Base-by-base conservation (phyloP, 2,888 invertebrate species). In the Stenoptilia bipunctidactyla region DNA sequence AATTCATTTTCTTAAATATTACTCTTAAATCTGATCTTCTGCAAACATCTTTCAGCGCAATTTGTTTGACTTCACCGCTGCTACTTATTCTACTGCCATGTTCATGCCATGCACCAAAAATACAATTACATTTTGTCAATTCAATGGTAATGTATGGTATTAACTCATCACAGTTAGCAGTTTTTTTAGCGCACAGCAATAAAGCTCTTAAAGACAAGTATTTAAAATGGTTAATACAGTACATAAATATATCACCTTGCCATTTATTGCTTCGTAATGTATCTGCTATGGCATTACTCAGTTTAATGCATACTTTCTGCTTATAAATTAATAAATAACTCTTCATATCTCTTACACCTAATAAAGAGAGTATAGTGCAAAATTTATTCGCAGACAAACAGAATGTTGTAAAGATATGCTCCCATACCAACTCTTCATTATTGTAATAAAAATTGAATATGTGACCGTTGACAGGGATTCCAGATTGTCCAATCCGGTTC, bases 351-450 rank as follows among this genome's bases (percentile, higher is more conserved):
- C 49, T 50, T 25, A 62, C 51, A 43, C 72, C 74, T n/a, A 73
- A 40, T 37, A 83, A 46, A 5, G 77, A 65, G 38, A 82, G 48
- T 37, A 80, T 77, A 6, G 83, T 77, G 38, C 84, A 84, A 43
- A 84, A 75, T 53, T 82, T 85, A 50, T 85, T 84, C 0, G 83
- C 83, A 13, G 84, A 80, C 13, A 83, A 49, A 50, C 76, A 79
- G 20, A 75, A 65, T n/a, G 80, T 76, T 2, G 62, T 58, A 49
- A 83, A 85, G 42, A 77, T 52, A 46, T 83, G 76, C 2, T 50
- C 56, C 85, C 83, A 84, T 42, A 82, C 52, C 2, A 65, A 43
- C 43, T 62, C 55, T 56, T 80, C 80, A 38, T 53, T 57, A 38
- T 79, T 82, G 43, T 75, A 56, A 9, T 59, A 41, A 1, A 82